These are phyloP conservation scores for Phrynocephalus forsythii DNA, from an alignment of 2,797 vertebrate species.

Conservation along the genomic window DNA sequence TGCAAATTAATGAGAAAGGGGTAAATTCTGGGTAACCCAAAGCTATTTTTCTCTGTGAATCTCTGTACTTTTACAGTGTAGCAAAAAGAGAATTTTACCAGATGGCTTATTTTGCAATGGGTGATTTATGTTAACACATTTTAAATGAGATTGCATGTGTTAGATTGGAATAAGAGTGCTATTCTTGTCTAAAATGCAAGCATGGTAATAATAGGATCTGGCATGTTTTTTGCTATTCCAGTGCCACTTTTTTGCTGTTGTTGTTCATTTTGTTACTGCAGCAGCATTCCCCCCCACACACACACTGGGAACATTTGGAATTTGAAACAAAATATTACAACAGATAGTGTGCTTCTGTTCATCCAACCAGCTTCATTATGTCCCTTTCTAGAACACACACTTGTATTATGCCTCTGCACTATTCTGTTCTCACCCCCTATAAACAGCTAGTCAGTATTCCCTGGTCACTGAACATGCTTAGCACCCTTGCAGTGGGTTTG, in stretches of 20 bases:
- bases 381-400: not conserved
- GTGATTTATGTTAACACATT: slow-evolving; percentile 41
- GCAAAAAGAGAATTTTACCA: not conserved
- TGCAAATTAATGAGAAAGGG: too few species aligned
- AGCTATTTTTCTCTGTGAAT: too few species aligned
- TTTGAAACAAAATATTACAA: not conserved
- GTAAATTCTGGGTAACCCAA: too few species aligned
- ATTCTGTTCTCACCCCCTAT: too few species aligned
- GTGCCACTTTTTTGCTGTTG: not conserved
- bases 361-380: not conserved
- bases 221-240: slow-evolving; percentile 3
- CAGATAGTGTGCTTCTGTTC: not conserved
- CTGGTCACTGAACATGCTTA: not conserved
- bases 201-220: not conserved
- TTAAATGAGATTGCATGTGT: slow-evolving; percentile 12
- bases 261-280: not conserved
- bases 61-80: too few species aligned
- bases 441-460: not conserved
- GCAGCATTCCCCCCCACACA: too few species aligned
- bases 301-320: not conserved
- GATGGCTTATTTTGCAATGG: slow-evolving; percentile 37
- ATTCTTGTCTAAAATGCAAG: not conserved
- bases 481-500: too few species aligned
- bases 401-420: not conserved
- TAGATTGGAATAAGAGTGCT: not conserved